Base-by-base conservation (phyloP, 2,888 invertebrate genomes). In the Xestia xanthographa region DNA sequence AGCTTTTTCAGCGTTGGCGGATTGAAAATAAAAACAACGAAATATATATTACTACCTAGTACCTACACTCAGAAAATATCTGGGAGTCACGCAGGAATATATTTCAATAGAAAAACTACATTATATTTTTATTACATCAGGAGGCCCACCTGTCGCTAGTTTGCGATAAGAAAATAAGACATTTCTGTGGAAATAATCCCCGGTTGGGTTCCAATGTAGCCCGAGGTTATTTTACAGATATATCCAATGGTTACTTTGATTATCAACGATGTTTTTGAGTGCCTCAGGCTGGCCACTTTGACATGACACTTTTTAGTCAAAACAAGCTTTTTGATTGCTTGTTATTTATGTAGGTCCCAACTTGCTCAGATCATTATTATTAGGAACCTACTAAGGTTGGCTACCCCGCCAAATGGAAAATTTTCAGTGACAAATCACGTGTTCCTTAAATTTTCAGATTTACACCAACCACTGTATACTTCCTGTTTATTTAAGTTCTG, bases 61-160 rank as follows among this genome's bases (percentile, higher is more conserved):
- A 62, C 14, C 29, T 22, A 17, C 67, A 9, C n/a, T 45, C 22
- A 26, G n/a, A 48, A 63, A 83, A 83, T 68, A 79, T 26, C 70
- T 74, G 45, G 48, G 62, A 83, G 68, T 65, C 75, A 38, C 26
- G 43, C 43, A 60, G n/a, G 29, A 75, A 78, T 67, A 70, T 84
- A 80, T 76, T 80, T 60, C 41, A 73, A 67, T 72, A 56, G 12
- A 58, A 84, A 76, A 67, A 67, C 22, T 56, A 53, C 29, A n/a
- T 56, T 17, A 62, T 70, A 72, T 80, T 84, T 76, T 70, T 72
- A 76, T 72, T 62, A 79, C 62, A 70, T 50, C 29, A n/a, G 45
- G 67, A 48, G 45, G 22, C 12, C n/a, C 41, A 70, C 58, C 66
- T 81, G 75, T 56, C 22, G 12, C 17, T 45, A 68, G 71, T 66